These are phyloP conservation scores for Thamnophis elegans DNA, from an alignment of 2,797 vertebrate genomes.

Conservation along the genomic window DNA sequence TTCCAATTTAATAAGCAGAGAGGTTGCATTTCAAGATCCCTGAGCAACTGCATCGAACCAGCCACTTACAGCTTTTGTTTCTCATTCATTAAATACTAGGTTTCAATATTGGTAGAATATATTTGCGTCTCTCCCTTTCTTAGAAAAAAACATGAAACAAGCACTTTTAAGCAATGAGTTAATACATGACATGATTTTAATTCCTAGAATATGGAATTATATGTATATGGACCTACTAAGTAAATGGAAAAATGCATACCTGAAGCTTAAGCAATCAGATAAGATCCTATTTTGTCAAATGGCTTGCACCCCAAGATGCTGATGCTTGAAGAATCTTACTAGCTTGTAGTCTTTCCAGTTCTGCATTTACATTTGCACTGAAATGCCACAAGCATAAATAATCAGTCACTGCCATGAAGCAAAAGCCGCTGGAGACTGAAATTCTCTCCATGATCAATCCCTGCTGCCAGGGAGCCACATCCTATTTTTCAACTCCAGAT, in stretches of 20 bases:
- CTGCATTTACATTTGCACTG: conserved; percentile 50
- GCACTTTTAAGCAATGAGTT: conserved; percentile 38
- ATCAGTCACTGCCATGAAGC: conserved; percentile 67
- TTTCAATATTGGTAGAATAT: conserved; percentile 31
- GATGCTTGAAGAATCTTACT: conserved; percentile 51
- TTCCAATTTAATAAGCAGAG: conserved; percentile 17
- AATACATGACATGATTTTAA: conserved; percentile 18
- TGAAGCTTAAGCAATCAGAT: conserved; percentile 41
- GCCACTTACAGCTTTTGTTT: conserved; percentile 24
- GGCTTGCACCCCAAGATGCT: conserved; percentile 44
- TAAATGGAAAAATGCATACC: conserved; percentile 55
- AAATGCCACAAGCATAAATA: conserved; percentile 65
- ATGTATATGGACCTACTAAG: conserved; percentile 36
- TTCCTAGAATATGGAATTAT: background rate
- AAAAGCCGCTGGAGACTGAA: conserved; percentile 62
- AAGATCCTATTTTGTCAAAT: conserved; percentile 44
- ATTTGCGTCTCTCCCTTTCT: conserved; percentile 24
- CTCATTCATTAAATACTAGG: conserved; percentile 47
- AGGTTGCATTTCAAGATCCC: conserved; percentile 36
- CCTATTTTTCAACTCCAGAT: conserved; percentile 57
- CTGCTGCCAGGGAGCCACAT: conserved; percentile 66
- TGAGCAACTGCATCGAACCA: background rate
- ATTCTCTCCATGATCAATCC: conserved; percentile 63
- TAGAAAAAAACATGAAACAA: conserved; percentile 36
- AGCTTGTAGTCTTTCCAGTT: conserved; percentile 44